These are phyloP conservation scores for Brevipalpus yothersi DNA, from an alignment of 1,140 invertebrate species.

Conservation along the genomic window DNA sequence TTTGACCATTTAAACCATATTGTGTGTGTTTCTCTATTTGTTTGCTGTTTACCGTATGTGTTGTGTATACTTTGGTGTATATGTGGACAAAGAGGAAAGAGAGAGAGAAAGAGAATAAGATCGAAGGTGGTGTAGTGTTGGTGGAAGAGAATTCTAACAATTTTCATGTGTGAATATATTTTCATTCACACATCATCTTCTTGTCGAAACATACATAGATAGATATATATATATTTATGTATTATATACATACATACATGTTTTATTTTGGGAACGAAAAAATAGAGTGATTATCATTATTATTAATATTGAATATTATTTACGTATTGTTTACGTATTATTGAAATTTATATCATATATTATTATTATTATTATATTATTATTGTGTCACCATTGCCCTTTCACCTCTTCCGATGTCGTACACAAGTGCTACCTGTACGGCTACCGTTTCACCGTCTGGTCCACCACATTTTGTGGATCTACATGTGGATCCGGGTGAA, in stretches of 20 bases:
- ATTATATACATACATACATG: not conserved
- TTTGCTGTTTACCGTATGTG: no score
- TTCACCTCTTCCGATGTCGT: not conserved
- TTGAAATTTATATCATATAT: not conserved
- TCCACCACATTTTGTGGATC: slow-evolving; percentile 30
- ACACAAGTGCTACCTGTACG: not conserved
- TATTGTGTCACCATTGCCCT: not conserved
- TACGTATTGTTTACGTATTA: not conserved
- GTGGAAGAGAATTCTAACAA: not conserved
- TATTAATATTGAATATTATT: not conserved
- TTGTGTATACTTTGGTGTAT: no score
- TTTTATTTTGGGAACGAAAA: not conserved
- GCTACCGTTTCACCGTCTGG: slow-evolving; percentile 19
- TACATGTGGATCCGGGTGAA: slow-evolving; percentile 33
- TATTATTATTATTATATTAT: not conserved
- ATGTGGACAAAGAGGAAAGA: no score
- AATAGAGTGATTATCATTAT: not conserved
- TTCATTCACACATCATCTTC: not conserved
- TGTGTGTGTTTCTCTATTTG: no score
- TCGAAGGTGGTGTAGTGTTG: not conserved
- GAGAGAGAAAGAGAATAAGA: not conserved
- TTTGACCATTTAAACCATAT: no score
- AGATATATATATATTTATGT: no score
- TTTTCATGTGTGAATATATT: not conserved
- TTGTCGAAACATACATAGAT: not conserved